These are phyloP conservation scores for Urechis unicinctus DNA, from an alignment of 2,888 invertebrate species.

Conservation along the genomic window DNA sequence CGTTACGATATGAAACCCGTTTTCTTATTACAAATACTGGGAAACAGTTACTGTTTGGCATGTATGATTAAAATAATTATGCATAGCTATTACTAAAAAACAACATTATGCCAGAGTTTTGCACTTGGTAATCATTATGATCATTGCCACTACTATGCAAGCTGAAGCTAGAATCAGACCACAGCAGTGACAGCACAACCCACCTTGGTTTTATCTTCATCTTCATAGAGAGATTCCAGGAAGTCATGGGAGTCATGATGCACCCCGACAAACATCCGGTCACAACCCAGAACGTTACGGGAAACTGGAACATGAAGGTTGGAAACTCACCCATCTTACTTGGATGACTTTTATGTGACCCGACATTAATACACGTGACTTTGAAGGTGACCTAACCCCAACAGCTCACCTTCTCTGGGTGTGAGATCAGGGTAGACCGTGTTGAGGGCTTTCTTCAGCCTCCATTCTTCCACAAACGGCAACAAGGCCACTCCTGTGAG, in stretches of 20 bases:
- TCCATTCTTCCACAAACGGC: constrained; percentile 92
- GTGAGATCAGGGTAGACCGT: constrained; percentile 75
- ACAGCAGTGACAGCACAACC: neutral
- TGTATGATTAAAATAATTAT: too few species aligned
- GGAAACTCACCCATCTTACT: neutral
- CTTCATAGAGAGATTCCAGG: constrained; percentile 65
- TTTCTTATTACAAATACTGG: too few species aligned
- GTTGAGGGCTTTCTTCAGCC: constrained; percentile 74
- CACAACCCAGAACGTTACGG: constrained; percentile 53
- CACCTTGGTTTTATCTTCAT: constrained; percentile 28
- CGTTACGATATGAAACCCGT: too few species aligned
- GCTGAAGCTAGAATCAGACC: neutral
- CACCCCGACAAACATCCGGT: constrained; percentile 77
- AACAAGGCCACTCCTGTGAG: constrained; percentile 84
- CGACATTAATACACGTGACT: neutral
- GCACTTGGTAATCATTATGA: constrained; percentile 1
- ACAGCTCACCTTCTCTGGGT: constrained; percentile 67
- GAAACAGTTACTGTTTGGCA: too few species aligned
- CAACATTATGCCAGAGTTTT: too few species aligned
- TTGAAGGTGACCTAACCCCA: neutral
- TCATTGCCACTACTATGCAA: neutral
- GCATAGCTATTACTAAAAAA: too few species aligned
- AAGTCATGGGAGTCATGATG: constrained; percentile 67
- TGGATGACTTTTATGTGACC: too few species aligned
- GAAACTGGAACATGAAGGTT: neutral